Percentiles rank a stretch among this genome's conserved stretches.
Conservation (phyloP, 1,140 invertebrate genomes). For the Pseudomyrmex flavicornis region DNA sequence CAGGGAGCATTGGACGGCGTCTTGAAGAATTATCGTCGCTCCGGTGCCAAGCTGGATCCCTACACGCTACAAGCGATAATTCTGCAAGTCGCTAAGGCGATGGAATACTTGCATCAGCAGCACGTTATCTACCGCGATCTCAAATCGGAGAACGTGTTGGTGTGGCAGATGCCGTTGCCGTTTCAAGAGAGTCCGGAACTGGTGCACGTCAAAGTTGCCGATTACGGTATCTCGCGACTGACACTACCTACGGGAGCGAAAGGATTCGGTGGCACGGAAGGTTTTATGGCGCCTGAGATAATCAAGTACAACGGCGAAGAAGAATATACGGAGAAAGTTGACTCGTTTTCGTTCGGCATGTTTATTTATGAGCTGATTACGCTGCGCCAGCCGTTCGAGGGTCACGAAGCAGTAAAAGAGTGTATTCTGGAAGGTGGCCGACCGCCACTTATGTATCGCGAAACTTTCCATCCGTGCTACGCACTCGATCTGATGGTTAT, state of each 20-base stretch:
- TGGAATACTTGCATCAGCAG: conserved; percentile 97
- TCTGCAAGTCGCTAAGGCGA: conserved; percentile 95
- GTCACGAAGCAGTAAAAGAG: conserved; percentile 98
- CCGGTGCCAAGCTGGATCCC: conserved; percentile 92
- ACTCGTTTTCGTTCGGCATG: conserved; percentile 99
- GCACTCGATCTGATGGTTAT: conserved; percentile 97
- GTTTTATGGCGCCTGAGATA: conserved; percentile 99
- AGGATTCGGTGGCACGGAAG: conserved; percentile 98
- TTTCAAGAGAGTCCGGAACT: conserved; percentile 88
- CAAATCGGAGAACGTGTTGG: conserved; percentile 99
- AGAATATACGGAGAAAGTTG: conserved; percentile 99
- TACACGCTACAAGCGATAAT: conserved; percentile 94
- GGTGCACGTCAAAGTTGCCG: conserved; percentile 96
- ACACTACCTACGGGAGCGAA: conserved; percentile 96
- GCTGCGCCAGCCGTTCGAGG: conserved; percentile 96
- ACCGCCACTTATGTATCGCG: conserved; percentile 93
- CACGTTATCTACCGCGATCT: conserved; percentile 98
- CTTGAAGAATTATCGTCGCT: conserved; percentile 93
- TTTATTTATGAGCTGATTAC: conserved; percentile 98
- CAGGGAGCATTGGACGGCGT: conserved; percentile 94
- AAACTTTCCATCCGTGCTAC: conserved; percentile 94
- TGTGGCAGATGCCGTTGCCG: conserved; percentile 96
- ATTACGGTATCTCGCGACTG: conserved; percentile 97
- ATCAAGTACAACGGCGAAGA: conserved; percentile 99
- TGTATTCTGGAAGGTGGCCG: conserved; percentile 97